phyloP scores from a whole-genome alignment of 2,888 invertebrate genomes.

The Lordiphosa andalusiaca region DNA sequence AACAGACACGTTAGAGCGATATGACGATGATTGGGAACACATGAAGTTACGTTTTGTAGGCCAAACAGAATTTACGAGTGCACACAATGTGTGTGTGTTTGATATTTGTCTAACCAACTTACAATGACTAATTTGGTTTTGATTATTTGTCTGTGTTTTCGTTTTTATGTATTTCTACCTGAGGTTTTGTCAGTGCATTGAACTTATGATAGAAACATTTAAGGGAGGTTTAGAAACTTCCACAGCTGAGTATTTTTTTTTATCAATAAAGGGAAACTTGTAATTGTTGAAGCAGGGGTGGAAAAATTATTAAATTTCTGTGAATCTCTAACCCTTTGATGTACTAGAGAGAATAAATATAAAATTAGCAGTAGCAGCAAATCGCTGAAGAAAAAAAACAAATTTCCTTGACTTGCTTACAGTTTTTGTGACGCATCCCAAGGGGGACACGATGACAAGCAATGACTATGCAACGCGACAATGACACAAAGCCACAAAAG shows the following conservation, averaged over 20 bases:
- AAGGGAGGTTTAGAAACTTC: too few species aligned
- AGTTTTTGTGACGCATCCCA: not conserved
- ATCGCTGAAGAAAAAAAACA: conserved; percentile 1
- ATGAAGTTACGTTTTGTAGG: conserved; percentile 6
- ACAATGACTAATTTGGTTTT: conserved; percentile 60
- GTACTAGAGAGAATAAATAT: conserved; percentile 6
- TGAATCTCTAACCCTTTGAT: too few species aligned
- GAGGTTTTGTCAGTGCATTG: conserved; percentile 19
- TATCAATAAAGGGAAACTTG: too few species aligned
- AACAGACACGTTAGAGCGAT: conserved; percentile 5
- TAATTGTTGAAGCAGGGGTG: too few species aligned
- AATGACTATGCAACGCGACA: conserved; percentile 2
- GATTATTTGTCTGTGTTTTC: conserved; percentile 36
- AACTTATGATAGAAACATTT: conserved; percentile 16
- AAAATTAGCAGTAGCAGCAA: conserved; percentile 5
- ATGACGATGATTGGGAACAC: not conserved
- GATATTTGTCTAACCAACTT: conserved; percentile 13
- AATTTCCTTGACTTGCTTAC: not conserved
- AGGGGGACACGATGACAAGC: not conserved
- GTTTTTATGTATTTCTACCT: too few species aligned
- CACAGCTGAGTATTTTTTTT: too few species aligned
- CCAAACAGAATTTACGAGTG: not conserved
- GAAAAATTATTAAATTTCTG: too few species aligned
- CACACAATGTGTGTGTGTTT: not conserved
- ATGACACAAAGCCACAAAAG: conserved; percentile 6